These are phyloP conservation scores for Oligia fasciuncula DNA, from an alignment of 2,888 invertebrate species.

Conservation along the genomic window DNA sequence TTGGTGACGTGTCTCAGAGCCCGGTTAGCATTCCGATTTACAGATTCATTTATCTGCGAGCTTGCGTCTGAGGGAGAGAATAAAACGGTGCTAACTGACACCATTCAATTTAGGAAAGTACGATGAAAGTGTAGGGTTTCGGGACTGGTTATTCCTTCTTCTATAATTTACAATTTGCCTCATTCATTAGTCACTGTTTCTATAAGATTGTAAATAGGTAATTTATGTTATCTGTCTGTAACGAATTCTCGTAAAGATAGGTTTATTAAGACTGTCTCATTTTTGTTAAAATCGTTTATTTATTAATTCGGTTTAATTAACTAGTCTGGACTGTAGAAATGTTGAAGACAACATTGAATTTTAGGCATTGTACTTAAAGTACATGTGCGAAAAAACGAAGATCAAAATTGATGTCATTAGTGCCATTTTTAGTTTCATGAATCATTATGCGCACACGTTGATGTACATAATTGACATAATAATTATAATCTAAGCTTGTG, in stretches of 20 bases:
- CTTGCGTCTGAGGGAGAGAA: constrained; percentile 68
- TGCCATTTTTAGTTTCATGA: constrained; percentile 67
- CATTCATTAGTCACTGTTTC: constrained; percentile 74
- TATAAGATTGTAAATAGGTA: constrained; percentile 69
- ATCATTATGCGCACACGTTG: constrained; percentile 69
- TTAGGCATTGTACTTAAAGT: constrained; percentile 65
- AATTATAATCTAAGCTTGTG: constrained; percentile 57
- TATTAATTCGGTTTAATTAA: constrained; percentile 66
- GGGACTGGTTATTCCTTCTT: constrained; percentile 64
- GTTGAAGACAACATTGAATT: constrained; percentile 50
- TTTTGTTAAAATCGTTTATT: constrained; percentile 67
- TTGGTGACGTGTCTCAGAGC: constrained; percentile 68
- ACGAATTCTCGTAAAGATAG: constrained; percentile 64
- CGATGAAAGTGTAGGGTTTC: constrained; percentile 64
- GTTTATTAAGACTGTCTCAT: constrained; percentile 66
- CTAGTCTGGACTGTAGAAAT: constrained; percentile 64
- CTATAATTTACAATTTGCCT: constrained; percentile 69
- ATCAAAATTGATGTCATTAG: constrained; percentile 70
- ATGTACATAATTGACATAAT: constrained; percentile 60
- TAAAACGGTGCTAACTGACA: constrained; percentile 72
- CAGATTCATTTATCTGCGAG: constrained; percentile 72
- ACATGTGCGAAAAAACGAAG: constrained; percentile 55
- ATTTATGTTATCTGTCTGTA: constrained; percentile 65
- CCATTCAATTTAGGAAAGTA: constrained; percentile 74
- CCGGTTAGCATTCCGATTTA: constrained; percentile 71